Percentiles rank a stretch among this genome's conserved stretches.
Conservation (phyloP, 1,140 invertebrate genomes). For the Drosophila fuyamai region DNA sequence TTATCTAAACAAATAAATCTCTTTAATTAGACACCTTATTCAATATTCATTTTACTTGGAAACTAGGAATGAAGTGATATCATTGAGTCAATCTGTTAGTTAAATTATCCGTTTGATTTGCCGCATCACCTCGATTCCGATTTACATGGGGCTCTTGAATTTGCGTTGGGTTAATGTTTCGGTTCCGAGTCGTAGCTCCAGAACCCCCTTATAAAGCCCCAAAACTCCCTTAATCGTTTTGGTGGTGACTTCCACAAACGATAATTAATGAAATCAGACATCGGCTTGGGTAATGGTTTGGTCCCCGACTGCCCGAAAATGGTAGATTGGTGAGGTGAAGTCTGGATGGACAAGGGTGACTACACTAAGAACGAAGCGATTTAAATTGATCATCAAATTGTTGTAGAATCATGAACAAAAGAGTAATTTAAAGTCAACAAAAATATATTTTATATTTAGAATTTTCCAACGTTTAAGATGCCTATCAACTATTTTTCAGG, state of each 20-base stretch:
- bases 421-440: no score
- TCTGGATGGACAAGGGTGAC: slow-evolving; percentile 19
- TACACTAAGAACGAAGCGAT: neutral
- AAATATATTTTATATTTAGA: no score
- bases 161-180: slow-evolving; percentile 11
- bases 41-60: no score
- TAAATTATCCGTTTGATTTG: slow-evolving; percentile 73
- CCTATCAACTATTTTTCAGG: no score
- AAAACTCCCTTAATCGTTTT: slow-evolving; percentile 18
- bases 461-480: no score
- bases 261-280: slow-evolving; percentile 84
- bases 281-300: slow-evolving; percentile 37
- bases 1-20: no score
- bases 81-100: slow-evolving; percentile 20
- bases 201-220: neutral
- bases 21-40: no score
- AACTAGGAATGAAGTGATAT: no score
- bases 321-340: neutral
- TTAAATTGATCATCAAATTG: no score
- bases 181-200: neutral
- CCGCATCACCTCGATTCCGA: slow-evolving; percentile 25
- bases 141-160: slow-evolving; percentile 3
- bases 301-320: slow-evolving; percentile 10
- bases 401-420: no score
- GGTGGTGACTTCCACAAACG: slow-evolving; percentile 79